Evolutionary conservation across 2,113 vertebrate genomes (phyloP).

Genomic region (Chloropsis cyanopogon): DNA sequence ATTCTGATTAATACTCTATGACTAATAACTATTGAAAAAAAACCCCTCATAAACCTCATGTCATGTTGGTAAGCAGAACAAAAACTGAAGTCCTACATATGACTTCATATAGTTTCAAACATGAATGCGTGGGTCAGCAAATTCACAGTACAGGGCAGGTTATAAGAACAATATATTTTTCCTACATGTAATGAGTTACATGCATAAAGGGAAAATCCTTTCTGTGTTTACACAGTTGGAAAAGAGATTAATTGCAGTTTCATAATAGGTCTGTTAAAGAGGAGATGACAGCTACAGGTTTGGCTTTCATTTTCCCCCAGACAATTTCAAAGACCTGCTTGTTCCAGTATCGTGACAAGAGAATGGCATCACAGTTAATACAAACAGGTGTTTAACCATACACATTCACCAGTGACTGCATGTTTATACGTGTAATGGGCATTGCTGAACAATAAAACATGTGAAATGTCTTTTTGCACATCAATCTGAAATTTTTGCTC

Average conservation of each 20-base stretch:
- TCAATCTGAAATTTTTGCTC: slow-evolving; percentile 15
- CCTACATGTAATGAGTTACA: not conserved
- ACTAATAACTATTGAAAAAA: not conserved
- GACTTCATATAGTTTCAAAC: not conserved
- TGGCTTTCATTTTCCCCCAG: not conserved
- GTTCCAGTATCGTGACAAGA: not conserved
- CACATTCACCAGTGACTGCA: not conserved
- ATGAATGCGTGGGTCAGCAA: not conserved
- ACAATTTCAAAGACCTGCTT: not conserved
- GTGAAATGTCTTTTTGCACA: slow-evolving; percentile 6
- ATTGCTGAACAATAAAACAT: slow-evolving; percentile 48
- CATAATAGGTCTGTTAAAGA: not conserved
- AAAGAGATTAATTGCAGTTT: not conserved
- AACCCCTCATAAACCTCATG: not conserved
- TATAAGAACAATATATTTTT: not conserved
- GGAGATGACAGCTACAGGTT: not conserved
- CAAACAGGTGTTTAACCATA: not conserved
- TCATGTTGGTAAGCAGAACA: not conserved
- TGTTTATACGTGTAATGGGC: slow-evolving; percentile 25
- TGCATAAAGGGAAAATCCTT: not conserved
- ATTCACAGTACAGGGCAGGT: not conserved
- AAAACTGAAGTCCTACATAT: rapidly evolving
- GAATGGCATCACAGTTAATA: not conserved
- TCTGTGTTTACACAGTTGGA: not conserved
- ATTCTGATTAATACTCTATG: not conserved